Evolutionary conservation across 2,888 invertebrate genomes (phyloP), one percentile per base, ranked within the genome.

Genomic region (Rutpela maculata): DNA sequence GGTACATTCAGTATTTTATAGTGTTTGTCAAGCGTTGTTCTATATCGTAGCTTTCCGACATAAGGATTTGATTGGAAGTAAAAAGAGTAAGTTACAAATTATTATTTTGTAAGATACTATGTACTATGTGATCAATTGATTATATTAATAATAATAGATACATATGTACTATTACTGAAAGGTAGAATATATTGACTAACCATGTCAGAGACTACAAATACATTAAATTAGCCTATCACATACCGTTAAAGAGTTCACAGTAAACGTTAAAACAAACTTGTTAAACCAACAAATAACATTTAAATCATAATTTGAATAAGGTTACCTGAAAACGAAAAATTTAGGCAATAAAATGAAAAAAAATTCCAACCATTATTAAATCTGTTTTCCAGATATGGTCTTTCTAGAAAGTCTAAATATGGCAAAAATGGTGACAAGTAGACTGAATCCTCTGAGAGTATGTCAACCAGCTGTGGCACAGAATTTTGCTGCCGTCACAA

Each of bases 11-110:
- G 95, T 98, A 0, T 99, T 99, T 90, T 98, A 98, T 88, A 94
- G 96, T 0, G 93, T 97, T 4, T 98, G 98, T 84, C 98, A 99
- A 89, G 94, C 97, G 0, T 91, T 98, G 62, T 98, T 99, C 90
- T 98, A 99, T 89, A 91, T 98, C 17, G 94, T 99, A 78, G 95
- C 96, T 0, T 98, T 98, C 88, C 93, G 97, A 78, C 95, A 97
- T 88, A 94, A 94, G 84, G 95, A 98, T 86, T 91, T 99, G 83
- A 93, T 97, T 60, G 92, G 92, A 75, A 93, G 91, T 84, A 94
- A 94, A 88, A 95, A 95, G 91, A 95, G 97, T 96, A 89, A 92
- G 92, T 91, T 11, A 4, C 12, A 15, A 2, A 2, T 65, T 65
- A 31, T 57, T 73, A 72, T 43, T 70, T 74, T 69, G 31, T 35